Base-by-base conservation (phyloP, 2,888 invertebrate genomes). In the Phortica magna region DNA sequence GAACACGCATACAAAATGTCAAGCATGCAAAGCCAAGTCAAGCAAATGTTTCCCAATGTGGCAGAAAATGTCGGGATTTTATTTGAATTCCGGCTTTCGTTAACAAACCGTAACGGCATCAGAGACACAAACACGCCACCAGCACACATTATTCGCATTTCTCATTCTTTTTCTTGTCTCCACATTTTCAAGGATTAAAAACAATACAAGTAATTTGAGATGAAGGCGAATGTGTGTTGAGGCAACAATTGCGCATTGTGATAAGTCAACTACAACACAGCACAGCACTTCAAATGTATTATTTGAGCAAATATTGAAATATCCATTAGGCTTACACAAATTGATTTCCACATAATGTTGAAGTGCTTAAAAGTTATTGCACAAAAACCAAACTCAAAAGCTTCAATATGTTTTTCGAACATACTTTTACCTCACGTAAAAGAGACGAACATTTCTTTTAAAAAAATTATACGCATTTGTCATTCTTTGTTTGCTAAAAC, bases 181-280 rank as follows among this genome's bases (percentile, higher is more conserved):
- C 17, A 17, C 19, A 59, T 42, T 67, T 42, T 17, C 43, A 68
- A 68, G 42, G 39, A 68, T n/a, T 43, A 43, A 68, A 48, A 68
- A 43, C n/a, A 68, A 68, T 68, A 43, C 19, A 42, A 19, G 68
- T 68, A 17, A 68, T 68, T 68, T 19, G 48, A 68, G 19, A 31
- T 14, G 64, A 4, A 31, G 12, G 2, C 22, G 19, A 19, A 19
- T 22, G 19, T 61, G 12, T 6, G 22, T 22, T 31, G 31, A 31
- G 31, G 31, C 31, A 31, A 31, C 31, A 61, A 61, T 6, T 61
- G 22, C 22, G 61, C 22, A 22, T 12, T 9, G 14, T 19, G 64
- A 39, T 0, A 64, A 31, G 14, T 59, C 59, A 12, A 14, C 10
- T 61, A 10, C 14, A 19, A n/a, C n/a, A n/a, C n/a, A 10, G 61